Base-by-base conservation (phyloP, 2,888 invertebrate genomes). In the Platynereis dumerilii region DNA sequence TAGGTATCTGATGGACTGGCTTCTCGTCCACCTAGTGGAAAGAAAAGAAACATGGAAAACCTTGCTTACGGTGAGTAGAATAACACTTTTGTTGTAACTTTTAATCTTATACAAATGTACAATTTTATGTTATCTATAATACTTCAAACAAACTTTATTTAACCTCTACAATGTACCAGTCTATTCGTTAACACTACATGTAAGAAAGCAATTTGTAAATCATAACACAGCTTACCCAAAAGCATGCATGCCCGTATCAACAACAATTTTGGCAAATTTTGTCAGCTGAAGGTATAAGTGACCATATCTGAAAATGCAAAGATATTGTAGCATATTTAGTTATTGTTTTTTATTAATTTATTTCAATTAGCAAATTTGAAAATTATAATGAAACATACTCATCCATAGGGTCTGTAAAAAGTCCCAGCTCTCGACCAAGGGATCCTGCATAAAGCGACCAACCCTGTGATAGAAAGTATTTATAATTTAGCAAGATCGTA, bases 371-470 rank as follows among this genome's bases (percentile, higher is more conserved):
- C n/a, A 10, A 53, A n/a, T n/a, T n/a, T n/a, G n/a, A n/a, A n/a
- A n/a, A n/a, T n/a, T n/a, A n/a, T n/a, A n/a, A n/a, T n/a, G 54
- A 28, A 20, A 64, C 68, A 55, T 26, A 68, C 69, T 66, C 64
- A 20, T 66, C 66, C 34, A 64, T 59, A 27, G 60, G 64, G 17
- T 60, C 45, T 2, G 53, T 58, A 34, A 58, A 62, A 0, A 69
- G 58, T 2, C 53, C 54, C 65, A 69, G 56, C 26, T 69, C 69
- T 52, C 44, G 10, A 22, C 65, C 64, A 20, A 69, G 54, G 3
- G 42, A 28, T 52, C 67, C 69, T 20, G 69, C 69, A 53, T 69
- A 69, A 22, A 67, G 20, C 1, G 69, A 66, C 69, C 69, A 69
- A 24, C 69, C 69, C 69, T 69, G 54, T 1, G 39, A 60, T 39